These are phyloP conservation scores for Pteropus alecto DNA, from an alignment of 2,113 vertebrate species.

Conservation along the genomic window DNA sequence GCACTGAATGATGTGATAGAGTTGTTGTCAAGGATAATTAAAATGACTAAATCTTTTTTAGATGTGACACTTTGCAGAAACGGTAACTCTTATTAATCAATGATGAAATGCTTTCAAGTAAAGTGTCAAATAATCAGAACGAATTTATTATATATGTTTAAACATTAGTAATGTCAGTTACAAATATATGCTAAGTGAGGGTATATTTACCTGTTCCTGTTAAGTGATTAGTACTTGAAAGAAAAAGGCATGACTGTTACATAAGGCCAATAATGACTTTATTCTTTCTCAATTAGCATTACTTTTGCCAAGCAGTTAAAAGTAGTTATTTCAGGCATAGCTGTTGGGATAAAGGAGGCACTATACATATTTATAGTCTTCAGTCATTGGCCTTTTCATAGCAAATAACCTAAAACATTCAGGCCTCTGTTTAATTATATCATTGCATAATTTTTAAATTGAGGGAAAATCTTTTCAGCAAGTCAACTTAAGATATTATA, in stretches of 20 bases:
- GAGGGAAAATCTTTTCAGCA: neutral
- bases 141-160: neutral
- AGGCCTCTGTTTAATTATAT: neutral
- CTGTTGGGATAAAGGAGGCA: neutral
- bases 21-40: constrained; percentile 1
- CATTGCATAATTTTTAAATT: constrained; percentile 23
- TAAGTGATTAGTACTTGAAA: neutral
- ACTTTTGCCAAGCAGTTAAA: neutral
- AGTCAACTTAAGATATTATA: neutral
- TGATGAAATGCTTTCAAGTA: constrained; percentile 9
- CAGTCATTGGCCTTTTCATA: neutral
- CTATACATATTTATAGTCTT: neutral
- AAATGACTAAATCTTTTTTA: neutral
- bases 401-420: neutral
- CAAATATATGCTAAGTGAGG: neutral
- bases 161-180: neutral
- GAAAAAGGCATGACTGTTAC: neutral
- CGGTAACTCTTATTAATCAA: neutral
- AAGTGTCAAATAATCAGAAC: constrained; percentile 22
- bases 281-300: neutral
- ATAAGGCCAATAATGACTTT: neutral
- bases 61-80: neutral
- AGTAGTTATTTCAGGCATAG: neutral
- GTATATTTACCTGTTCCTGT: neutral
- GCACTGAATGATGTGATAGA: neutral